Conservation (phyloP, 2,888 invertebrate species). For the Lucinisca nassula region DNA sequence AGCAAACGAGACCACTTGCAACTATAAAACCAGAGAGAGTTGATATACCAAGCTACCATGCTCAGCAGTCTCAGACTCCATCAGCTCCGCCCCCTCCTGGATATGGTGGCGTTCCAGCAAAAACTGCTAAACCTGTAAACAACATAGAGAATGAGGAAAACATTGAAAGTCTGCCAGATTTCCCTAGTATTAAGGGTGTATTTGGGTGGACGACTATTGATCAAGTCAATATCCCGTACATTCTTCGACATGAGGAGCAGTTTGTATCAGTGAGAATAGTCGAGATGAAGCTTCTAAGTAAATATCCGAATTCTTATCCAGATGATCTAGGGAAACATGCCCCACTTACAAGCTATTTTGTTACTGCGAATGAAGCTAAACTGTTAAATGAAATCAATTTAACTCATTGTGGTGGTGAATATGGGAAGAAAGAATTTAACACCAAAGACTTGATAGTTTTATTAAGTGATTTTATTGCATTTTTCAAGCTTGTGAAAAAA, state of each 20-base stretch:
- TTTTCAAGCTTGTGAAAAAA: conserved; percentile 93
- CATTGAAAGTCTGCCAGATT: conserved; percentile 83
- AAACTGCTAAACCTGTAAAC: neutral
- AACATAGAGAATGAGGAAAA: conserved; percentile 12
- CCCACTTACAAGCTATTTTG: conserved; percentile 97
- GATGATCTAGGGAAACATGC: conserved; percentile 96
- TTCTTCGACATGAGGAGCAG: conserved; percentile 94
- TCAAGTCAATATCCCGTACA: conserved; percentile 93
- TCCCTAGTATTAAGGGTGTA: conserved; percentile 89
- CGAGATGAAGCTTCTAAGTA: conserved; percentile 92
- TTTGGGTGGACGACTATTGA: conserved; percentile 98
- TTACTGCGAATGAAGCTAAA: conserved; percentile 96
- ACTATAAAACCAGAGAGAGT: conserved; percentile 69
- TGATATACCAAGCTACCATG: conserved; percentile 57
- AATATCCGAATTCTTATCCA: conserved; percentile 89
- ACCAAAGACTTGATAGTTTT: conserved; percentile 96
- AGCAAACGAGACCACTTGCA: conserved; percentile 8
- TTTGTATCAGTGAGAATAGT: conserved; percentile 98
- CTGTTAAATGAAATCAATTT: conserved; percentile 97
- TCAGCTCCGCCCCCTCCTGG: conserved; percentile 9
- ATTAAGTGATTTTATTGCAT: conserved; percentile 94
- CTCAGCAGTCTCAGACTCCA: conserved; percentile 23
- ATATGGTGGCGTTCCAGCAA: neutral
- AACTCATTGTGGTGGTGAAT: conserved; percentile 96
- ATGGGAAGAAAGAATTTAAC: conserved; percentile 95